Evolutionary conservation across 2,888 invertebrate genomes (phyloP).

Genomic region (Acanthosepion esculentum): DNA sequence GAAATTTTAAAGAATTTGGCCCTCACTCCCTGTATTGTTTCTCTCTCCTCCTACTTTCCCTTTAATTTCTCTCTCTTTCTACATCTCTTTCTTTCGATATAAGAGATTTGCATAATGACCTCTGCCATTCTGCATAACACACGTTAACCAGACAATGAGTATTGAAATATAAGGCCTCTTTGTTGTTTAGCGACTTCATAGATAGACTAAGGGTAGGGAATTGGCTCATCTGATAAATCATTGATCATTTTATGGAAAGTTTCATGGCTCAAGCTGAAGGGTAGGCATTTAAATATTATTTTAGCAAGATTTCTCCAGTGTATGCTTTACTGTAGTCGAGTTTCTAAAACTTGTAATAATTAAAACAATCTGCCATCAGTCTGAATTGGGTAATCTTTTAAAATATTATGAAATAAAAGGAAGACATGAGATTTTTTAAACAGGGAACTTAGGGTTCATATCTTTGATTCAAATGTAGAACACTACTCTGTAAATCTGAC

Average conservation of each 20-base stretch:
- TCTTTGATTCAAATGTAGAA: too few relatives aligned
- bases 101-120: conserved; percentile 2
- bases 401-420: too few relatives aligned
- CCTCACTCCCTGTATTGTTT: not conserved
- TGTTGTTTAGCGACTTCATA: not conserved
- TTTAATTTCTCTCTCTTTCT: not conserved
- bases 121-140: conserved; percentile 4
- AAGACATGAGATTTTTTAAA: too few relatives aligned
- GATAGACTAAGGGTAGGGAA: not conserved
- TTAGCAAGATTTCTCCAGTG: not conserved
- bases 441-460: too few relatives aligned
- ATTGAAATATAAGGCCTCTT: conserved; percentile 16
- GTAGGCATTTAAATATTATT: not conserved
- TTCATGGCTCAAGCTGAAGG: not conserved
- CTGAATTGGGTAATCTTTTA: too few relatives aligned
- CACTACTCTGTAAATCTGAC: too few relatives aligned
- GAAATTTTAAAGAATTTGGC: conserved; percentile 11
- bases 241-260: not conserved
- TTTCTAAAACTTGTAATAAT: too few relatives aligned
- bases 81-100: not conserved
- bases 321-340: not conserved
- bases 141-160: conserved; percentile 2
- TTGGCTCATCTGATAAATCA: not conserved
- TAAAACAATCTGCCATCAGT: too few relatives aligned
- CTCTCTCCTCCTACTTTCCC: not conserved